Percentiles rank a stretch among this genome's conserved stretches.
Conservation (phyloP, 2,113 vertebrate species). For the Podarcis raffonei region DNA sequence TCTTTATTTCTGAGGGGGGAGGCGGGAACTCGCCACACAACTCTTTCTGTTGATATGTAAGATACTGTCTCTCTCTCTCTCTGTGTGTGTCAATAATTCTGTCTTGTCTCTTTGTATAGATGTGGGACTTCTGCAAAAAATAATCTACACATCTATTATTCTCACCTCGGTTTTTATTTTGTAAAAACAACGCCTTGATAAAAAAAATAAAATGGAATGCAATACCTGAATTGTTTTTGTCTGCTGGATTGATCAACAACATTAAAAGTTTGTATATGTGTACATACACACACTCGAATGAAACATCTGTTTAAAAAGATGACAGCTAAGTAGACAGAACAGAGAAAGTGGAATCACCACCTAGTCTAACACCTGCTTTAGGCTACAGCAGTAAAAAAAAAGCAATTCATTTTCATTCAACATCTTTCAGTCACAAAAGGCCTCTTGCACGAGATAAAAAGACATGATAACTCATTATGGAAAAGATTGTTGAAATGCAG, state of each 20-base stretch:
- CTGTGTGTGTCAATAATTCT: too few species aligned
- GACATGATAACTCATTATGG: slow-evolving; percentile 37
- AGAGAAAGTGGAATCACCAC: slow-evolving; percentile 17
- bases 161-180: slow-evolving; percentile 34
- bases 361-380: slow-evolving; percentile 50
- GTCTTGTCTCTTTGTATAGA: too few species aligned
- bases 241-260: slow-evolving; percentile 14
- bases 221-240: slow-evolving; percentile 13
- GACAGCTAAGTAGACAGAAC: slow-evolving; percentile 30
- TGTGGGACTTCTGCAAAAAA: neutral
- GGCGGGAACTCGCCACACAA: too few species aligned
- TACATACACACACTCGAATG: neutral
- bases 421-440: slow-evolving; percentile 49
- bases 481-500: slow-evolving; percentile 24
- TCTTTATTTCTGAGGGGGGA: too few species aligned
- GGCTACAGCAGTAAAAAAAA: slow-evolving; percentile 46
- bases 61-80: too few species aligned
- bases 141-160: neutral
- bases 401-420: slow-evolving; percentile 54
- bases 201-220: neutral
- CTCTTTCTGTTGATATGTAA: too few species aligned
- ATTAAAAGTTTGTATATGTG: neutral
- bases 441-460: slow-evolving; percentile 51
- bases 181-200: neutral
- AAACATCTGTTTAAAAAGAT: slow-evolving; percentile 38